Evolutionary conservation across 2,888 invertebrate species (phyloP).

Genomic region (Hydraecia micacea): DNA sequence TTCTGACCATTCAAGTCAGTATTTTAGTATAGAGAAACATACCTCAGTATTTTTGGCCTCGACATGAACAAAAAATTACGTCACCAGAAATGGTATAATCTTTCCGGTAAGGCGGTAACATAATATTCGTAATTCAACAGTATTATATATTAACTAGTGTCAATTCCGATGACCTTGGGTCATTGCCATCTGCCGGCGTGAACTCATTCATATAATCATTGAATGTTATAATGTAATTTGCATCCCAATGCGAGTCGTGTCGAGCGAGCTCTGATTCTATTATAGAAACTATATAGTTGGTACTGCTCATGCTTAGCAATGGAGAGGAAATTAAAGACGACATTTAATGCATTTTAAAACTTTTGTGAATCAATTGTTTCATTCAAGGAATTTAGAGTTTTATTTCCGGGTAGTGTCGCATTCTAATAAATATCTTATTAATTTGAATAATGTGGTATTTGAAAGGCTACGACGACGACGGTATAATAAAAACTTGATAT

Average conservation of each 20-base stretch:
- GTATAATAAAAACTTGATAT: constrained; percentile 1
- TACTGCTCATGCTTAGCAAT: constrained; percentile 26
- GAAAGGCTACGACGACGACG: not conserved
- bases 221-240: constrained; percentile 78
- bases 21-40: not conserved
- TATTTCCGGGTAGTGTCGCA: not conserved
- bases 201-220: constrained; percentile 77
- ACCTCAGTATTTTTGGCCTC: not conserved
- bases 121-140: constrained; percentile 41
- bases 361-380: constrained; percentile 5
- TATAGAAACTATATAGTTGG: constrained; percentile 57
- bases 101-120: constrained; percentile 29
- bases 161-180: constrained; percentile 74
- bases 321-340: constrained; percentile 41
- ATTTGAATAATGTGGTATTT: constrained; percentile 7
- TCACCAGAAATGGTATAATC: constrained; percentile 21
- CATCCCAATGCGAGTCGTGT: constrained; percentile 74
- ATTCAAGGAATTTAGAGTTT: constrained; percentile 1
- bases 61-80: constrained; percentile 14
- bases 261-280: constrained; percentile 69
- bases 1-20: not conserved
- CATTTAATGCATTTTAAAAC: constrained; percentile 36
- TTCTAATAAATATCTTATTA: not conserved
- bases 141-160: constrained; percentile 61
- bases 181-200: constrained; percentile 70